These are phyloP conservation scores for Podargus strigoides DNA, from an alignment of 2,797 vertebrate species.

Conservation along the genomic window DNA sequence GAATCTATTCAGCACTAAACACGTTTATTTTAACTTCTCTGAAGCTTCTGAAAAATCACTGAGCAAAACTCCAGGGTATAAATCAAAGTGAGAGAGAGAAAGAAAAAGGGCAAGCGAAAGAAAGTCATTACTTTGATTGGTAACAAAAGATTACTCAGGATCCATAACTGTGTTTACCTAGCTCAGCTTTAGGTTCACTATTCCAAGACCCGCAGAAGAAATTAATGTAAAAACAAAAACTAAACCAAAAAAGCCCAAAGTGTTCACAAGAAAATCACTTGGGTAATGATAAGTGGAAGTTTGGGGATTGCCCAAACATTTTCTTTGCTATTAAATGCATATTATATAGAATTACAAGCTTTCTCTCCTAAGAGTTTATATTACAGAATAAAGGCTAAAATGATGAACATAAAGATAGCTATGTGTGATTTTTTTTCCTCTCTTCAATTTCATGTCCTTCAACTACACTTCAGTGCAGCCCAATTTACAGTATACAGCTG, in stretches of 20 bases:
- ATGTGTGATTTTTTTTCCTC: not conserved
- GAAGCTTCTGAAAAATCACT: slow-evolving; percentile 51
- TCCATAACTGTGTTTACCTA: slow-evolving; percentile 32
- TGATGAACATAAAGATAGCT: not conserved
- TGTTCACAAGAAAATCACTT: not conserved
- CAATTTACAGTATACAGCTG: not conserved
- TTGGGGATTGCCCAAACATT: not conserved
- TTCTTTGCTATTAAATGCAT: not conserved
- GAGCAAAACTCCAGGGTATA: slow-evolving; percentile 34
- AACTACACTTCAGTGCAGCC: not conserved
- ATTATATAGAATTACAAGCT: not conserved
- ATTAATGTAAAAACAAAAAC: not conserved
- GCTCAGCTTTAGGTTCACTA: not conserved
- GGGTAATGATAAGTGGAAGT: not conserved
- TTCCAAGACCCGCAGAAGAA: slow-evolving; percentile 1
- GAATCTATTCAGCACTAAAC: slow-evolving; percentile 24
- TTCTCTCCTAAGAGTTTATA: not conserved
- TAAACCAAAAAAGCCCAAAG: not conserved
- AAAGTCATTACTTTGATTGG: slow-evolving; percentile 51
- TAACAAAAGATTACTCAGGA: slow-evolving; percentile 32
- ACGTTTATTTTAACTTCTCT: slow-evolving; percentile 59
- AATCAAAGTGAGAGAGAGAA: slow-evolving; percentile 25
- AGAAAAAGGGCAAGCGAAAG: not conserved
- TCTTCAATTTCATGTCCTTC: not conserved
- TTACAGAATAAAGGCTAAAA: not conserved